A percentile compares a stretch with the other conserved stretches of the same genome.
Evolutionary conservation across 1,140 invertebrate genomes (phyloP).

Genomic region (Pseudomyrmex concolor): DNA sequence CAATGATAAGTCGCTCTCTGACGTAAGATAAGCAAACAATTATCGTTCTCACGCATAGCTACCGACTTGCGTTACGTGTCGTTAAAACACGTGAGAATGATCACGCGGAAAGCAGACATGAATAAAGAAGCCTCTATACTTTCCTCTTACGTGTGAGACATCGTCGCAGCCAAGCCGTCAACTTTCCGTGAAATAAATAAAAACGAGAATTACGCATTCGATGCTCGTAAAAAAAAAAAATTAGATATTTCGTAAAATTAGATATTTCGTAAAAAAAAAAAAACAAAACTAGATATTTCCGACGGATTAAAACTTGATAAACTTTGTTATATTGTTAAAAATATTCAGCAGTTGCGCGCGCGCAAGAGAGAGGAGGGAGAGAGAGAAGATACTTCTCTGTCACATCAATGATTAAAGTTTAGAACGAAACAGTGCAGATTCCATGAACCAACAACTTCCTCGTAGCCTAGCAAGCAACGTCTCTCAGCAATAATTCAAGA

Average conservation of each 20-base stretch:
- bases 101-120: constrained; percentile 27
- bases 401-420: constrained; percentile 14
- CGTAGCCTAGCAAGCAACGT: constrained; percentile 14
- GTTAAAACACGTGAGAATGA: constrained; percentile 52
- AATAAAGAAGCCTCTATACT: constrained; percentile 55
- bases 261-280: too few relatives aligned
- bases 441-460: constrained; percentile 39
- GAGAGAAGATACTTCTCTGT: neutral
- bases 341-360: neutral
- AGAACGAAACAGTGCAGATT: neutral
- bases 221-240: neutral
- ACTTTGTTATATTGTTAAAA: neutral
- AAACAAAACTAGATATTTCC: neutral
- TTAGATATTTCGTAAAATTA: too few relatives aligned
- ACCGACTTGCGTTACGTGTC: constrained; percentile 28
- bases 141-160: neutral
- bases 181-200: constrained; percentile 10
- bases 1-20: neutral
- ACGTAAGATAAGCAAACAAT: constrained; percentile 45
- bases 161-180: neutral
- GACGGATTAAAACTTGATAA: neutral
- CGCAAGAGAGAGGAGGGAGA: neutral
- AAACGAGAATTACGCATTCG: neutral
- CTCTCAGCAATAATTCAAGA: constrained; percentile 49
- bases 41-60: constrained; percentile 47